These are phyloP conservation scores for Antennarius striatus DNA, from an alignment of 2,113 vertebrate species.

Conservation along the genomic window DNA sequence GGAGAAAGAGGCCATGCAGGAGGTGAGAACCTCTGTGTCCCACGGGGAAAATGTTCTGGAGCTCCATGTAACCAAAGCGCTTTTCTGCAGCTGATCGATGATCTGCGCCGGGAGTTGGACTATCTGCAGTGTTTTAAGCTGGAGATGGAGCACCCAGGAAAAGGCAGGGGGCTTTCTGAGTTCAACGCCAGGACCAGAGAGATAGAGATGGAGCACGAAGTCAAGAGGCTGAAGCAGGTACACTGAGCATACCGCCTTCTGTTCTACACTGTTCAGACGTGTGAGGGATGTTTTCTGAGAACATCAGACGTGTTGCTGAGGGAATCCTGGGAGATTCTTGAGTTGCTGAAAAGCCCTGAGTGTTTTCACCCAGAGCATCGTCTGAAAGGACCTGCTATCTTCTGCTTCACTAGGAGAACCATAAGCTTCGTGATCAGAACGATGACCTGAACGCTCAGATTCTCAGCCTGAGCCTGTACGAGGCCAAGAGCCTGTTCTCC, in stretches of 20 bases:
- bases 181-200: constrained; percentile 88
- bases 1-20: constrained; percentile 94
- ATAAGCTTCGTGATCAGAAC: constrained; percentile 94
- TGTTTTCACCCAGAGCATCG: no score
- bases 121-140: constrained; percentile 93
- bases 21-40: constrained; percentile 75
- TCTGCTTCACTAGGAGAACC: constrained; percentile 85
- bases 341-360: no score
- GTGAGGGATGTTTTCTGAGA: no score
- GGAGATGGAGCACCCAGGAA: constrained; percentile 89
- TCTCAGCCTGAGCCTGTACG: constrained; percentile 94
- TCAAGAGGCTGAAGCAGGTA: constrained; percentile 93
- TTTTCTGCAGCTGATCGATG: constrained; percentile 89
- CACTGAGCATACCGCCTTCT: no score
- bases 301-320: no score
- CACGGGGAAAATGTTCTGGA: neutral
- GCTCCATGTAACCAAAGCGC: neutral
- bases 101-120: constrained; percentile 91
- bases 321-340: no score
- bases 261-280: no score
- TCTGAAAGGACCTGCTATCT: neutral
- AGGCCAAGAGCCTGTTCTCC: constrained; percentile 94
- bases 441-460: constrained; percentile 98
- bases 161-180: constrained; percentile 83
- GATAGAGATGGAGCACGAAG: constrained; percentile 93